These are phyloP conservation scores for Trichogramma dendrolimi DNA, from an alignment of 2,888 invertebrate species.

Conservation along the genomic window DNA sequence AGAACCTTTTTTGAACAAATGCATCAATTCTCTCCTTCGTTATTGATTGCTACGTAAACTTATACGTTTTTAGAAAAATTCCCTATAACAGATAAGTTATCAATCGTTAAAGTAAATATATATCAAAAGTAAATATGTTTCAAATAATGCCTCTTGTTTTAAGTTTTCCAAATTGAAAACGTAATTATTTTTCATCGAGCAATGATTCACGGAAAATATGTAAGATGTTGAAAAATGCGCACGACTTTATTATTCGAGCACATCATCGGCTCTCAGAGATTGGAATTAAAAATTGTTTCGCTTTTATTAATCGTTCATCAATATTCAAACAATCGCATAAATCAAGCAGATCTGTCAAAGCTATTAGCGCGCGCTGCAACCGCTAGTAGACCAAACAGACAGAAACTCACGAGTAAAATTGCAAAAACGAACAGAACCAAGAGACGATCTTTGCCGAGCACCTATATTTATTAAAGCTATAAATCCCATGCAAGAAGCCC, in stretches of 20 bases:
- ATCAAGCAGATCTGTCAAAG: slow-evolving; percentile 22
- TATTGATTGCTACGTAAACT: background rate
- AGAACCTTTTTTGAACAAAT: no score
- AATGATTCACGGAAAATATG: slow-evolving; percentile 15
- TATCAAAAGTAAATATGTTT: no score
- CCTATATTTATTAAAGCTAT: no score
- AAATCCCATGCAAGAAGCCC: no score
- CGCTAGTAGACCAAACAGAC: no score
- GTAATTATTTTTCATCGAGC: slow-evolving; percentile 6
- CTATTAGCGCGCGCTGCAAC: slow-evolving; percentile 15
- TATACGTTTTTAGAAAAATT: no score
- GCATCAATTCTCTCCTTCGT: background rate
- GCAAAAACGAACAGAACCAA: slow-evolving; percentile 10
- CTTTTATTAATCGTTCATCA: slow-evolving; percentile 24
- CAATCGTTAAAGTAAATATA: background rate
- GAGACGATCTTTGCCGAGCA: no score
- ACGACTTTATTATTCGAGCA: slow-evolving; percentile 5
- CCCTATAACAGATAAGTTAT: no score
- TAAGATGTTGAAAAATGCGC: background rate
- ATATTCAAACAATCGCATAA: slow-evolving; percentile 27
- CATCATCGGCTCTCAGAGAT: no score
- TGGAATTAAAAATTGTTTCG: no score
- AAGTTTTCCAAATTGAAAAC: background rate
- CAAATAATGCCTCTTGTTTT: background rate
- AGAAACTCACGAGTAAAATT: slow-evolving; percentile 6